phyloP scores from a whole-genome alignment of 2,797 vertebrate genomes.

The Loris lydekkerianus region DNA sequence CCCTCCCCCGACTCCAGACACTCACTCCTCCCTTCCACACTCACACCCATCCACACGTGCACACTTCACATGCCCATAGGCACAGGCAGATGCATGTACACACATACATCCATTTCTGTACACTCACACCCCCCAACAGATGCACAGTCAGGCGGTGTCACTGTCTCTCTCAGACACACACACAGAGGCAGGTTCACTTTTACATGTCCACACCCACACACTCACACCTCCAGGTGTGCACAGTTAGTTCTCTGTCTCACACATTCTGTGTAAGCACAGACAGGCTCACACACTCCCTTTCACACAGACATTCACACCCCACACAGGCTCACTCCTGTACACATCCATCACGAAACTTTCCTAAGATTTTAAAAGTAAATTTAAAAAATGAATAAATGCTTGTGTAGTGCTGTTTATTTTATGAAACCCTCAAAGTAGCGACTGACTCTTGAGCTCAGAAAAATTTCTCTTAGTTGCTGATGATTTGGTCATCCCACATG shows the following conservation, averaged over 20 bases:
- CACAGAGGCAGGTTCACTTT: neutral
- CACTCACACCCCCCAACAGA: too few species aligned
- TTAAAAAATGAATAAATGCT: neutral
- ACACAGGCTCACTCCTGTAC: neutral
- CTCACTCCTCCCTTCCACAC: neutral
- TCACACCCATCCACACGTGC: fast-evolving
- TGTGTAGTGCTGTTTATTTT: neutral
- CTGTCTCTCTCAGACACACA: too few species aligned
- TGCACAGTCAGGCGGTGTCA: neutral
- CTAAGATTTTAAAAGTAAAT: neutral
- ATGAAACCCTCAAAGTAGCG: constrained; percentile 35
- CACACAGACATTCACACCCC: neutral
- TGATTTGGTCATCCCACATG: neutral
- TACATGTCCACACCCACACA: neutral
- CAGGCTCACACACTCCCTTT: neutral
- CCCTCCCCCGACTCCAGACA: neutral
- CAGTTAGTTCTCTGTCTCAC: neutral
- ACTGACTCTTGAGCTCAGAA: constrained; percentile 37
- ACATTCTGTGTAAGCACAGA: neutral
- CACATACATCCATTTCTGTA: too few species aligned
- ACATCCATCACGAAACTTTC: neutral
- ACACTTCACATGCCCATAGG: neutral
- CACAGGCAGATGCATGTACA: neutral
- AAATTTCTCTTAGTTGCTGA: neutral
- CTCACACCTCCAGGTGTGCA: neutral